These are phyloP conservation scores for Misgurnus anguillicaudatus DNA, from an alignment of 2,113 vertebrate genomes.

Conservation along the genomic window DNA sequence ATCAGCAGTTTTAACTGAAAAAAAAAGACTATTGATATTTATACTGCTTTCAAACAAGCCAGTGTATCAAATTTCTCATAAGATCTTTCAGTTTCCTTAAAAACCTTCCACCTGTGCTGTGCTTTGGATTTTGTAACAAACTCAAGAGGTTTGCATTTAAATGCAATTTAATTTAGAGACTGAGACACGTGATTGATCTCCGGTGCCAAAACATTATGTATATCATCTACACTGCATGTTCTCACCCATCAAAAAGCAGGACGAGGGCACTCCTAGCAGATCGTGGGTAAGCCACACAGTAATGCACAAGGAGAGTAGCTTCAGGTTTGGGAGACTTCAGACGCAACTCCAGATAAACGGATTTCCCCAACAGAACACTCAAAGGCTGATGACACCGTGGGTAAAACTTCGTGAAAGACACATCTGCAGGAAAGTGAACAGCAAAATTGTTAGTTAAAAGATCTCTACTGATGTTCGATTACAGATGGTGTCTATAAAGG, in stretches of 20 bases:
- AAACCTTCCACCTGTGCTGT: no score
- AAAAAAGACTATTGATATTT: no score
- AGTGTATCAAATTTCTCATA: no score
- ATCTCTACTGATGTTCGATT: no score
- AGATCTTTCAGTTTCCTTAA: no score
- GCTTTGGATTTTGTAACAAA: no score
- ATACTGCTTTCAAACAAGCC: no score
- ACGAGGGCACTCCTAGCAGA: slow-evolving; percentile 67
- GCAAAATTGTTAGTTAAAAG: background rate
- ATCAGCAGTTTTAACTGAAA: no score
- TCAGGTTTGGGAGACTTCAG: slow-evolving; percentile 56
- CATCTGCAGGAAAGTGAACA: slow-evolving; percentile 57
- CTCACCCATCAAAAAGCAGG: slow-evolving; percentile 72
- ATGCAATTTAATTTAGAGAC: no score
- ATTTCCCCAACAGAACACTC: slow-evolving; percentile 61
- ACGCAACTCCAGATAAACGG: slow-evolving; percentile 68
- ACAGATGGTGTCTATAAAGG: background rate
- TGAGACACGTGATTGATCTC: no score
- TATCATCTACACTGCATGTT: background rate
- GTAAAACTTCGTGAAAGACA: slow-evolving; percentile 55
- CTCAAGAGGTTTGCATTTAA: no score
- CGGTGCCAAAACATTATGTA: no score
- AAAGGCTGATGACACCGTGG: slow-evolving; percentile 61
- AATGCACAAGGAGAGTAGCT: slow-evolving; percentile 68
- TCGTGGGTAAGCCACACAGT: slow-evolving; percentile 73